Conservation (phyloP, 2,113 vertebrate genomes). For the Ictalurus punctatus region DNA sequence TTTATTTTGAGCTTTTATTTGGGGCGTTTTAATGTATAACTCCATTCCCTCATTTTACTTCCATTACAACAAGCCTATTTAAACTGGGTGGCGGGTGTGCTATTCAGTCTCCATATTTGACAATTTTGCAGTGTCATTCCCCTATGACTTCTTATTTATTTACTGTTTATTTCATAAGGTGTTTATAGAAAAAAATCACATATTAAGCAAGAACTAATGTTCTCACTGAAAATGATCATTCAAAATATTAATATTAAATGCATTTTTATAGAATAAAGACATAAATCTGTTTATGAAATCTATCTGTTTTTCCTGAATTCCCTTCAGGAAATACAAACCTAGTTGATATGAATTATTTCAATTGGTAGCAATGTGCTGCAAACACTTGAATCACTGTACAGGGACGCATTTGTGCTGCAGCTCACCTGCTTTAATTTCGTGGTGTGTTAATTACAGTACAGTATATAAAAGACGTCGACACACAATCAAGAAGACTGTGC, state of each 20-base stretch:
- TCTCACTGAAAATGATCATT: not conserved
- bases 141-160: not conserved
- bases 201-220: not conserved
- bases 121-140: not conserved
- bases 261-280: not conserved
- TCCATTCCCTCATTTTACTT: not conserved
- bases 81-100: not conserved
- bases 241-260: not conserved
- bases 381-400: not conserved
- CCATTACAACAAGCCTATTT: not conserved
- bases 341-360: not conserved
- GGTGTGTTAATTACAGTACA: not conserved
- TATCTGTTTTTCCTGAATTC: not conserved
- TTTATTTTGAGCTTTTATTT: not conserved
- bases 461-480: not conserved
- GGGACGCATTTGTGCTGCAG: not conserved
- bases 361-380: not conserved
- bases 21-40: not conserved
- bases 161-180: not conserved
- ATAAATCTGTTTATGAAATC: not conserved
- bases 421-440: not conserved
- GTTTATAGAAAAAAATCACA: not conserved
- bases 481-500: not conserved
- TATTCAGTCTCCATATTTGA: not conserved
- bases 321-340: not conserved